phyloP scores from a whole-genome alignment of 2,888 invertebrate genomes.

The Agelastica alni region DNA sequence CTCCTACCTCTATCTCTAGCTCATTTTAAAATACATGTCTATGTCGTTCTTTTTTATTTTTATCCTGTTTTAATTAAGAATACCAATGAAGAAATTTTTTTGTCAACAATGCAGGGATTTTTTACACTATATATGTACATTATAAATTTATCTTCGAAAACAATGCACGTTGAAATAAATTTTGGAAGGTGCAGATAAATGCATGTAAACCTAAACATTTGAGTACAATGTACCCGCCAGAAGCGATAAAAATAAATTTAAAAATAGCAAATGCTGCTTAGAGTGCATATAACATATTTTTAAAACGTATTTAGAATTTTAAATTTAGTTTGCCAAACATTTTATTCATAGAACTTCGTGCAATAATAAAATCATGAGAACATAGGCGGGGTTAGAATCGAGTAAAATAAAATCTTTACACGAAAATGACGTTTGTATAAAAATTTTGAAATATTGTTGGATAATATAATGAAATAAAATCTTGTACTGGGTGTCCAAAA shows the following conservation, averaged over 20 bases:
- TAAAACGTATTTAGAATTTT: constrained; percentile 51
- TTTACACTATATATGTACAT: constrained; percentile 2
- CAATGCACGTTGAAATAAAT: constrained; percentile 6
- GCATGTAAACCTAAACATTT: constrained; percentile 34
- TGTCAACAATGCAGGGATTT: too few relatives aligned
- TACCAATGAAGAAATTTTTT: too few relatives aligned
- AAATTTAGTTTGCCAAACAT: constrained; percentile 51
- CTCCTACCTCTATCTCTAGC: too few relatives aligned
- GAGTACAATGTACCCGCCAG: constrained; percentile 42
- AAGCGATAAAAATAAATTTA: constrained; percentile 46
- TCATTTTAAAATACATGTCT: too few relatives aligned
- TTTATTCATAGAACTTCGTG: constrained; percentile 41
- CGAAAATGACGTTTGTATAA: too few relatives aligned
- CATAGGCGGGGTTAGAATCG: constrained; percentile 10
- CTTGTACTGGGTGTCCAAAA: too few relatives aligned
- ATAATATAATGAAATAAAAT: too few relatives aligned
- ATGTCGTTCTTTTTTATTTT: too few relatives aligned
- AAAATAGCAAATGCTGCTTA: constrained; percentile 47
- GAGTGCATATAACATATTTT: constrained; percentile 50
- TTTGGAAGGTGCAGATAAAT: constrained; percentile 15
- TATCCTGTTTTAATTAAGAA: too few relatives aligned
- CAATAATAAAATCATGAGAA: constrained; percentile 33
- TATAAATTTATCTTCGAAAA: constrained; percentile 3
- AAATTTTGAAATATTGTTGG: too few relatives aligned
- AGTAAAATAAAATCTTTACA: too few relatives aligned